These are phyloP conservation scores for Periphyllus acericola DNA, from an alignment of 2,888 invertebrate genomes.

Conservation along the genomic window DNA sequence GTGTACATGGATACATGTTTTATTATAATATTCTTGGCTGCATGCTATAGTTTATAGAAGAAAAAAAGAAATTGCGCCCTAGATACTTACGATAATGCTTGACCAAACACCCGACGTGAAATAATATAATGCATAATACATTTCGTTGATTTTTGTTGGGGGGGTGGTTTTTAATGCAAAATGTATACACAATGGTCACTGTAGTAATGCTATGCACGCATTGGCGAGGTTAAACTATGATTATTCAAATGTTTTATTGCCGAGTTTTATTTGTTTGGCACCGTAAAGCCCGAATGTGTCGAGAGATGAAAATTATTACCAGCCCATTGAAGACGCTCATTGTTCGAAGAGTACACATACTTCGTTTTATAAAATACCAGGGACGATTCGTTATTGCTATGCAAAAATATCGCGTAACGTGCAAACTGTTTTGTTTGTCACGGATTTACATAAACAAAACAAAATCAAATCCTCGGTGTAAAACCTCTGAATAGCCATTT, in stretches of 20 bases:
- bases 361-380: conserved; percentile 28
- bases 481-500: background rate
- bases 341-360: conserved; percentile 44
- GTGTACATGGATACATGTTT: no score
- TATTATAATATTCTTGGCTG: background rate
- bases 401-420: conserved; percentile 25
- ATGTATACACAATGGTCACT: conserved; percentile 24
- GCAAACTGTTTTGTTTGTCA: conserved; percentile 40
- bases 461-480: conserved; percentile 23
- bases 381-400: conserved; percentile 19
- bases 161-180: conserved; percentile 7
- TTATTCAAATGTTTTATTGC: conserved; percentile 49
- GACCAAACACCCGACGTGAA: conserved; percentile 14
- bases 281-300: conserved; percentile 58
- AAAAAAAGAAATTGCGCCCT: background rate
- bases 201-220: conserved; percentile 20
- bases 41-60: background rate
- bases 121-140: conserved; percentile 15
- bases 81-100: conserved; percentile 9
- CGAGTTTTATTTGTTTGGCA: conserved; percentile 57
- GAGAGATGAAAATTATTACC: conserved; percentile 55
- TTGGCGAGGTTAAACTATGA: conserved; percentile 46
- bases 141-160: background rate
- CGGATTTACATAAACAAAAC: conserved; percentile 42
- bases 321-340: conserved; percentile 55